Percentiles rank a stretch among this genome's conserved stretches.
Evolutionary conservation across 2,888 invertebrate species (phyloP).

Genomic region (Stenolophus ochropezus): DNA sequence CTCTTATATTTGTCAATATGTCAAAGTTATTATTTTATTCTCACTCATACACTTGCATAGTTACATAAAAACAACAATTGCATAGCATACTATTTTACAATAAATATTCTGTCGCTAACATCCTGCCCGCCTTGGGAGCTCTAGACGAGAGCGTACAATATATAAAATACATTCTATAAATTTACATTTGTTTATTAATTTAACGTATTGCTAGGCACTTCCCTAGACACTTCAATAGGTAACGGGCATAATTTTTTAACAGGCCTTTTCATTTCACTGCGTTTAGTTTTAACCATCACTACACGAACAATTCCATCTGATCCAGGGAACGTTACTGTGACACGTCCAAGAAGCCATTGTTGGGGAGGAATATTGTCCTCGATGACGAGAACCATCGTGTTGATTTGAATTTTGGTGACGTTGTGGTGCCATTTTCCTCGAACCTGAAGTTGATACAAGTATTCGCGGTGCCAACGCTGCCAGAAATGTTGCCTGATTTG

Average conservation of each 20-base stretch:
- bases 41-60: too few species aligned
- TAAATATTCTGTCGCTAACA: too few species aligned
- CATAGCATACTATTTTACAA: too few species aligned
- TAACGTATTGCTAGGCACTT: too few species aligned
- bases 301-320: slow-evolving; percentile 23
- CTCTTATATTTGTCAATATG: too few species aligned
- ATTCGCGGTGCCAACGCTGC: slow-evolving; percentile 46
- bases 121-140: too few species aligned
- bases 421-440: slow-evolving; percentile 61
- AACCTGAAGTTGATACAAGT: slow-evolving; percentile 60
- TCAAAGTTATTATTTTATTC: too few species aligned
- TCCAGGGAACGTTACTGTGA: background rate
- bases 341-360: slow-evolving; percentile 58
- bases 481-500: slow-evolving; percentile 40
- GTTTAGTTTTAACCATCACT: slow-evolving; percentile 7
- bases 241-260: slow-evolving; percentile 32
- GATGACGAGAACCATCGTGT: slow-evolving; percentile 57
- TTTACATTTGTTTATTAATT: too few species aligned
- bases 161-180: too few species aligned
- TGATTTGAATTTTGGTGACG: slow-evolving; percentile 34
- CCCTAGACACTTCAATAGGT: too few species aligned
- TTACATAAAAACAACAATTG: too few species aligned
- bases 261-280: slow-evolving; percentile 17
- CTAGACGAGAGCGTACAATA: too few species aligned
- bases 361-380: slow-evolving; percentile 61